Base-by-base conservation (phyloP, 1,140 invertebrate genomes). In the Monochamus saltuarius region DNA sequence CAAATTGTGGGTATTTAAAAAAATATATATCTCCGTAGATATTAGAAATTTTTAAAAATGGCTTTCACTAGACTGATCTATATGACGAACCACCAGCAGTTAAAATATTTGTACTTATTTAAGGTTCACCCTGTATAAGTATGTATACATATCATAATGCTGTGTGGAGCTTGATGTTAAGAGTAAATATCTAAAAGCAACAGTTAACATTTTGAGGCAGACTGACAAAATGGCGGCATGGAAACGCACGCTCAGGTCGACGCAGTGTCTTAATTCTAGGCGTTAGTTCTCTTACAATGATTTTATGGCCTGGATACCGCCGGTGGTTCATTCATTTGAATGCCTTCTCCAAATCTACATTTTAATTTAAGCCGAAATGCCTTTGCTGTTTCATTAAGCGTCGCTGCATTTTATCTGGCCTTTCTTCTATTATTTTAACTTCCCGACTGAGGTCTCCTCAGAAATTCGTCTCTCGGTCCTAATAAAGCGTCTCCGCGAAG, bases 331-430 rank as follows among this genome's bases (percentile, higher is more conserved):
- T 61, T 61, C 45, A 56, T 19, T 53, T 37, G 59, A 46, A 56
- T 61, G 40, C 43, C 37, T 13, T 43, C 53, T 29, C 51, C 38
- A 47, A 61, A 55, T 56, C 53, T 55, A 40, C 50, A 55, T 61
- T 61, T 61, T 39, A 55, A 55, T 61, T 61, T 46, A 61, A 61
- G 55, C 52, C 40, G 49, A 56, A 46, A 56, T 61, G 52, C 35
- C 59, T 47, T 51, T 34, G 22, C 35, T 43, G 40, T 56, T 56
- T 61, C 59, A 61, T 61, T 61, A 61, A 61, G 42, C 53, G 22
- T 50, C 37, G 34, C 37, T 22, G 40, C 53, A 22, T 52, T 51
- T 11, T 56, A 22, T 56, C 53, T 29, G 53, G 10, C 53, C 11
- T 17, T 39, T 36, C 50, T 45, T 56, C 53, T 35, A 45, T 56